Evolutionary conservation across 2,888 invertebrate genomes (phyloP), one percentile per base, ranked within the genome.

Genomic region (Temnothorax ravouxi): DNA sequence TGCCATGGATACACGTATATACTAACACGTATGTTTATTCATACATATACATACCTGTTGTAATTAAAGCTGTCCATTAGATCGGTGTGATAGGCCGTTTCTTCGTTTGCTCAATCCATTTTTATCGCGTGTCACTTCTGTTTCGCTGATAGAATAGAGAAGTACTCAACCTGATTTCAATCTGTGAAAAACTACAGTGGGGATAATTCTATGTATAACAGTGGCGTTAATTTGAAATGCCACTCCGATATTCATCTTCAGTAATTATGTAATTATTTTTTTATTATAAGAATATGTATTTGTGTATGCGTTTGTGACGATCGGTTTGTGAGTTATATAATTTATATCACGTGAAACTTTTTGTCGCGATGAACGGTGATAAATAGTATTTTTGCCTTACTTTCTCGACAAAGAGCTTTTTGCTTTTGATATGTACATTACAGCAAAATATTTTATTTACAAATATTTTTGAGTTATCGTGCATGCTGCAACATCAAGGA

Each of bases 1-100:
- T 69, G 29, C 18, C 6, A 34, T 21, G 3, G 18, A n/a, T 44
- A 56, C 13, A 18, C 21, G 5, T 41, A 29, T 50, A 38, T 18
- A 15, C 29, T 29, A 29, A 29, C 3, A 29, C 4, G 18, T 38
- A 18, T 1, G 34, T 61, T 64, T 52, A 29, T 67, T 15, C 44
- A 54, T 41, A 44, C 41, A 67, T 54, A n/a, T 41, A 44, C 41
- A 67, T 54, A n/a, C 3, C 15, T 13, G 84, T 87, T 79, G 84
- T 87, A 89, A 89, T 89, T 89, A 89, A 88, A 86, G 71, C 82
- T 77, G 83, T 87, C 88, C 84, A 50, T 89, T 84, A 85, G 74
- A 87, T 84, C 81, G 83, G 34, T 82, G 72, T 29, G 81, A 66
- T 54, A 64, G 75, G 47, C 69, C 44, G 77, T 77, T 85, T 74